phyloP scores from a whole-genome alignment of 2,888 invertebrate species.

The Drosophila stalkeri region DNA sequence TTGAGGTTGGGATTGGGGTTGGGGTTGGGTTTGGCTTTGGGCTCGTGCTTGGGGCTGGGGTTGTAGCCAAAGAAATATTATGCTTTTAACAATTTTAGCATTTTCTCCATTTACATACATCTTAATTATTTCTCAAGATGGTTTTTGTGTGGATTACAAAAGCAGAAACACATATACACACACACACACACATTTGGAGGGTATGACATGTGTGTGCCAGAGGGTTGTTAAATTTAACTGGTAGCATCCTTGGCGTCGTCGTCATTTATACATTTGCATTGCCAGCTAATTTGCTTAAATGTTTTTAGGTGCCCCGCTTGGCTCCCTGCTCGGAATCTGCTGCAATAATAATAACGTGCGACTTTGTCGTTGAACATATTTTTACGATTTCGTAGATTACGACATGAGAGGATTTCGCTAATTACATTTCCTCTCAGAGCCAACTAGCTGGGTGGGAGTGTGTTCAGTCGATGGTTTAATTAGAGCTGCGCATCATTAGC shows the following conservation, averaged over 20 bases:
- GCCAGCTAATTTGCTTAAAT: constrained; percentile 79
- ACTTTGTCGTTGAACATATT: constrained; percentile 75
- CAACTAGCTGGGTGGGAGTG: background rate
- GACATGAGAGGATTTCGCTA: constrained; percentile 72
- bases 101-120: constrained; percentile 83
- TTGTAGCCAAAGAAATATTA: constrained; percentile 70
- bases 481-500: constrained; percentile 69
- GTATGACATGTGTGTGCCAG: constrained; percentile 36
- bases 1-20: constrained; percentile 18
- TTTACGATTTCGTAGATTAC: constrained; percentile 77
- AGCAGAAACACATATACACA: constrained; percentile 26
- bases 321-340: constrained; percentile 23
- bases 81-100: constrained; percentile 78
- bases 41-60: constrained; percentile 19
- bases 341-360: constrained; percentile 76
- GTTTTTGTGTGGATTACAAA: constrained; percentile 70
- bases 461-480: constrained; percentile 55
- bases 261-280: constrained; percentile 81
- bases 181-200: constrained; percentile 9
- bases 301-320: constrained; percentile 67
- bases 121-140: constrained; percentile 84
- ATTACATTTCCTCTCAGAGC: constrained; percentile 59
- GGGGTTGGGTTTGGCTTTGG: constrained; percentile 10
- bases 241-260: constrained; percentile 69
- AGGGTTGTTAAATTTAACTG: constrained; percentile 74